Evolutionary conservation across 2,113 vertebrate species (phyloP), one percentile per base, ranked within the genome.

Genomic region (human): DNA sequence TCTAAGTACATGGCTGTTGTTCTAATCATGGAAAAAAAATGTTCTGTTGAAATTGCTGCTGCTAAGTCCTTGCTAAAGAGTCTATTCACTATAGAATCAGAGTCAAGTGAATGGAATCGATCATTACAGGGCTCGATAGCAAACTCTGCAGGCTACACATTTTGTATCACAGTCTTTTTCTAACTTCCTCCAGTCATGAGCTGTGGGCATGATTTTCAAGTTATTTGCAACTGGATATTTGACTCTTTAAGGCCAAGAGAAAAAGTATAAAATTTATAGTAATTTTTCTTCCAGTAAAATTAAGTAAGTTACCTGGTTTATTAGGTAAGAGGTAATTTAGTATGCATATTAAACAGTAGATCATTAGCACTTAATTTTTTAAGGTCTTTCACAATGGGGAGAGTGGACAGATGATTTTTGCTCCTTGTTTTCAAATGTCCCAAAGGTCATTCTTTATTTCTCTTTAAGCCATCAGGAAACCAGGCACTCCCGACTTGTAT

Each of bases 381-480:
- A 81, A 89, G 70, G 35, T 25, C 59, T 83, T 93, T 75, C 30
- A 83, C 43, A 78, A 17, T 20, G 32, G 68, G 35, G n/a, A 84
- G 3, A 84, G n/a, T 22, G 55, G 59, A 78, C 72, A 52, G 55
- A 50, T 84, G 38, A 94, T 68, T 52, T 96, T 83, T 79, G 20
- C 38, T 93, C 13, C 75, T 70, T 76, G 57, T 48, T 95, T 92
- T 84, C 79, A 78, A 91, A 79, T 45, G 78, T 45, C 38, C 57
- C 22, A 32, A 45, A 64, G 5, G 59, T 87, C 0, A 76, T 94
- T 89, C 16, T 82, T 87, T 64, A 94, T 96, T 93, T 73, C 72
- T 96, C 7, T 96, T 95, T 64, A 96, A 97, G 57, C 43, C 64
- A 87, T 83, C 66, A 96, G 90, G 61, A 97, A 89, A 35, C n/a